A percentile compares a stretch with the other conserved stretches of the same genome.
Evolutionary conservation across 2,797 vertebrate species (phyloP).

Genomic region (Discoglossus pictus): DNA sequence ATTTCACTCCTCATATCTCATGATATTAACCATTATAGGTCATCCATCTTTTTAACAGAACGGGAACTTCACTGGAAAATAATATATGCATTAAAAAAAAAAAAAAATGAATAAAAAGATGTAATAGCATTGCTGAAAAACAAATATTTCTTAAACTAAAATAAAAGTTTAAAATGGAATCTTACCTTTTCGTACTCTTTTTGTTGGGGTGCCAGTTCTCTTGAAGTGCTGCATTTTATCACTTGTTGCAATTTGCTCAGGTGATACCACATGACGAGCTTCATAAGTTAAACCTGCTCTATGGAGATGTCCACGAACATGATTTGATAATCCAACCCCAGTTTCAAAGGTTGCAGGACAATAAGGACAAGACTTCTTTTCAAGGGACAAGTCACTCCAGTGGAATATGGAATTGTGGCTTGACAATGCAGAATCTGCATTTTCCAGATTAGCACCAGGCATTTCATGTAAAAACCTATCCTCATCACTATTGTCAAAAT

Average conservation of each 20-base stretch:
- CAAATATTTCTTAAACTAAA: too few species aligned
- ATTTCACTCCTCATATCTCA: too few species aligned
- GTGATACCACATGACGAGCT: conserved; percentile 87
- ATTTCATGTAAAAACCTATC: conserved; percentile 73
- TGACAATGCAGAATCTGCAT: conserved; percentile 69
- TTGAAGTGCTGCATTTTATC: conserved; percentile 90
- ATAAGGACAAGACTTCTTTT: conserved; percentile 85
- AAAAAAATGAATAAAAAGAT: conserved; percentile 41
- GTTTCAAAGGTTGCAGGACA: conserved; percentile 95
- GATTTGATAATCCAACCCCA: conserved; percentile 95
- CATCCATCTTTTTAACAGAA: too few species aligned
- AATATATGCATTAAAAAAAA: conserved; percentile 6
- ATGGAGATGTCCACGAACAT: conserved; percentile 94
- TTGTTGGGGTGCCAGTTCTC: conserved; percentile 80
- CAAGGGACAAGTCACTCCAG: conserved; percentile 77
- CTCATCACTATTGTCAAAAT: conserved; percentile 73
- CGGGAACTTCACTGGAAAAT: too few species aligned
- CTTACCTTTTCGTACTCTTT: conserved; percentile 90
- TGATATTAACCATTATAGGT: too few species aligned
- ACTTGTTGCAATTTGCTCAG: conserved; percentile 88
- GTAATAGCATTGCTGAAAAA: not conserved
- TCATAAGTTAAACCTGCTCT: conserved; percentile 90
- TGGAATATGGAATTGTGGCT: conserved; percentile 79
- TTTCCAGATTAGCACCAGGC: conserved; percentile 75
- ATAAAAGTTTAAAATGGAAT: conserved; percentile 16